These are phyloP conservation scores for Gallinago solitaria DNA, from an alignment of 2,797 vertebrate species.

Conservation along the genomic window DNA sequence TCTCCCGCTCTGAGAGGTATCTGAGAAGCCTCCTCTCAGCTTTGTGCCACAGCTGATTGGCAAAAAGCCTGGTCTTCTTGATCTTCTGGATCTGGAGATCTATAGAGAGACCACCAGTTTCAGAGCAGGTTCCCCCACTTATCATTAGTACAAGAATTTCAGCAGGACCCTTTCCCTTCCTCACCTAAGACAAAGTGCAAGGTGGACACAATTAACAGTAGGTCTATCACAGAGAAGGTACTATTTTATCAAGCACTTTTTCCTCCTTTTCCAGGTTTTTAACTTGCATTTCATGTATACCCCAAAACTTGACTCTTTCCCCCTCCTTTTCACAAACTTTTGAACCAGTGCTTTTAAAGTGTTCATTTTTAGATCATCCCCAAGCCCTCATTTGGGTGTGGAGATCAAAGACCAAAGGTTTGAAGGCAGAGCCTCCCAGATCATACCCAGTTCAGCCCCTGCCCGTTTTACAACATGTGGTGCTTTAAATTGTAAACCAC, in stretches of 20 bases:
- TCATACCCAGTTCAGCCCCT: not conserved
- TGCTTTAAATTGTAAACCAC: not conserved
- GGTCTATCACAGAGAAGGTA: not conserved
- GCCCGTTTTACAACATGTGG: not conserved
- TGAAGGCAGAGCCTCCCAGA: not conserved
- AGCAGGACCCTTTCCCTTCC: not conserved
- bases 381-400: not conserved
- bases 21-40: not conserved
- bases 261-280: not conserved
- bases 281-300: not conserved
- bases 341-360: not conserved
- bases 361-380: not conserved
- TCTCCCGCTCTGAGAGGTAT: not conserved
- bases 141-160: not conserved
- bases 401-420: not conserved
- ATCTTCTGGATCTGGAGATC: not conserved
- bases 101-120: not conserved
- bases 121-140: not conserved
- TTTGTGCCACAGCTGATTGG: not conserved
- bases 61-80: not conserved
- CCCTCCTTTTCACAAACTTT: not conserved
- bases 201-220: not conserved
- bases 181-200: not conserved
- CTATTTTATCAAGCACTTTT: not conserved
- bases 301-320: not conserved